Base-by-base conservation (phyloP, 2,888 invertebrate genomes). In the Lepidochitona cinerea region DNA sequence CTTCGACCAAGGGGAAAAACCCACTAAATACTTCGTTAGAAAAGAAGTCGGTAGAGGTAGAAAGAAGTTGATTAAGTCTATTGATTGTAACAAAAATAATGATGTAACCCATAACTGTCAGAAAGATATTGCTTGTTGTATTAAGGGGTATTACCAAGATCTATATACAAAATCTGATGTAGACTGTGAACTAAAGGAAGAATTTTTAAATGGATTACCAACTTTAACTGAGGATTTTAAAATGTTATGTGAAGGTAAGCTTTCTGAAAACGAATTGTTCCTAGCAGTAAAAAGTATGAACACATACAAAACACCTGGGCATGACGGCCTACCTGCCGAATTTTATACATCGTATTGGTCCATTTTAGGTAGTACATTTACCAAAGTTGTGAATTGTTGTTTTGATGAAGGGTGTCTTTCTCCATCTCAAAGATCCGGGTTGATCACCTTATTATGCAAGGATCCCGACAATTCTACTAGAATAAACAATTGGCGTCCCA, bases 401-500 rank as follows among this genome's bases (percentile, higher is more conserved):
- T 76, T 73, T 72, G 14, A 68, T 14, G 33, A 64, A 18, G 72
- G 73, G 12, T 36, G 53, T n/a, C 70, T 79, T 4, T 70, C 74
- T 26, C 52, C 68, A 18, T 59, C 69, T 37, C 73, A 75, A 33
- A 71, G 74, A 49, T 33, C 41, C 12, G 73, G 67, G 41, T 72
- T 67, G 52, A 78, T 78, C 18, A 76, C 77, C 36, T 69, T 78
- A 59, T 37, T 83, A 37, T 79, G 77, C 71, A 81, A 81, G 76
- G 79, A 82, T 67, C 49, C 35, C 37, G 35, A 52, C 36, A 72
- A 79, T 37, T 41, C 71, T 23, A 37, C 68, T 7, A n/a, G 74
- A 69, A 68, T 82, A 65, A 79, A 80, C 70, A 75, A 76, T 64
- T 82, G 78, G 54, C 53, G 81, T 32, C 83, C 81, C 3, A 82